Conservation (phyloP, 1,140 invertebrate genomes). For the Heliconius congener region DNA sequence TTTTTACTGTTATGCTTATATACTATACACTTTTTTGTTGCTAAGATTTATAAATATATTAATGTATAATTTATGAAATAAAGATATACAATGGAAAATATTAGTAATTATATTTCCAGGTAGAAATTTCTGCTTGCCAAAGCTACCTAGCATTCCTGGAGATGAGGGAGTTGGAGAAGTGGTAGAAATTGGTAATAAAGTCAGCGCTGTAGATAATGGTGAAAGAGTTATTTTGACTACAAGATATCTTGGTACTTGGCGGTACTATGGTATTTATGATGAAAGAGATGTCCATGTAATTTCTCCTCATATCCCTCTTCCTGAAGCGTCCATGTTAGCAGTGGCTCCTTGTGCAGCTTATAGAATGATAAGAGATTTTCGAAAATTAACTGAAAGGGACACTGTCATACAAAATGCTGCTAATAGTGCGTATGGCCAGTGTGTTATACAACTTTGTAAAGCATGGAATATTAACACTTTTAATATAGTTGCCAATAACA, state of each 20-base stretch:
- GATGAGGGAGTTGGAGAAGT: slow-evolving; percentile 96
- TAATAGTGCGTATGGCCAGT: slow-evolving; percentile 96
- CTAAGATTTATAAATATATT: background rate
- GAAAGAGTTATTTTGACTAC: slow-evolving; percentile 90
- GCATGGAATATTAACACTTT: slow-evolving; percentile 89
- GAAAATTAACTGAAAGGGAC: slow-evolving; percentile 87
- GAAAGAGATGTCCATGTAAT: slow-evolving; percentile 86
- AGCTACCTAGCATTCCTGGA: slow-evolving; percentile 91
- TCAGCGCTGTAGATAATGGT: slow-evolving; percentile 85
- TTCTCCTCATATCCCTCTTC: slow-evolving; percentile 84
- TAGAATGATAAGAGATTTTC: slow-evolving; percentile 96
- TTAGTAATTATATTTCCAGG: slow-evolving; percentile 64
- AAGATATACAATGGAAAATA: slow-evolving; percentile 4
- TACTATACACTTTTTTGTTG: background rate
- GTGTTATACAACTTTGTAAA: slow-evolving; percentile 93
- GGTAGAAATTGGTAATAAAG: slow-evolving; percentile 85
- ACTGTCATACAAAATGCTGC: slow-evolving; percentile 95
- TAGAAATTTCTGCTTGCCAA: slow-evolving; percentile 91
- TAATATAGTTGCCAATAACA: slow-evolving; percentile 92
- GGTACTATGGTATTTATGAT: slow-evolving; percentile 85
- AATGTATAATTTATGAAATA: slow-evolving; percentile 3
- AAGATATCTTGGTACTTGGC: slow-evolving; percentile 91
- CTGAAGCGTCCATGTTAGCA: slow-evolving; percentile 91
- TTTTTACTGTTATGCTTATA: background rate
- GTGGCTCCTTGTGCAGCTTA: slow-evolving; percentile 98